These are phyloP conservation scores for Strix occidentalis DNA, from an alignment of 2,797 vertebrate species.

Conservation along the genomic window DNA sequence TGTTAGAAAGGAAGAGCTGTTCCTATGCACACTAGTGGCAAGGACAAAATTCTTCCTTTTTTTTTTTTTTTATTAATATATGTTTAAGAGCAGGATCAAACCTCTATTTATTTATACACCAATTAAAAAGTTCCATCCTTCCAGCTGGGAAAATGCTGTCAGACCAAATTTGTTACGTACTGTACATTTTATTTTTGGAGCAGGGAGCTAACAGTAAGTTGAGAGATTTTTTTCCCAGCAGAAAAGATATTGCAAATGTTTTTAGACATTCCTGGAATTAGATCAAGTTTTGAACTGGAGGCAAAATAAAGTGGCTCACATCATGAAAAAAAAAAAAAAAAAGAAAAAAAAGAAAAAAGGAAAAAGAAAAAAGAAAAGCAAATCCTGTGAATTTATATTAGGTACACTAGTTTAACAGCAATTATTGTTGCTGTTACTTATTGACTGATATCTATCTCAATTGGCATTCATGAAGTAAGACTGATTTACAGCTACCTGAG, in stretches of 20 bases:
- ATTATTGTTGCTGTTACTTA: background rate
- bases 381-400: background rate
- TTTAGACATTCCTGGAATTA: slow-evolving; percentile 44
- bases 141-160: slow-evolving; percentile 55
- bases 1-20: background rate
- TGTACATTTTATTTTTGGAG: slow-evolving; percentile 60
- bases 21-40: background rate
- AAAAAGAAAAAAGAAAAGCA: background rate
- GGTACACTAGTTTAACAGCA: background rate
- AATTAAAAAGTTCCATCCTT: slow-evolving; percentile 35
- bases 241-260: slow-evolving; percentile 31
- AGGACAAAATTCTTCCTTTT: background rate
- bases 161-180: slow-evolving; percentile 25
- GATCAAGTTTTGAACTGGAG: slow-evolving; percentile 19
- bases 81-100: background rate
- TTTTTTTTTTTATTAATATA: background rate
- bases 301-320: background rate
- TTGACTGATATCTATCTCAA: background rate
- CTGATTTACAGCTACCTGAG: background rate
- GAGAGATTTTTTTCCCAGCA: slow-evolving; percentile 39
- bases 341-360: too few relatives aligned
- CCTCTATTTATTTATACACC: slow-evolving; percentile 35
- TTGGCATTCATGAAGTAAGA: background rate
- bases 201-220: slow-evolving; percentile 16
- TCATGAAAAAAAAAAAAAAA: background rate